These are phyloP conservation scores for Harpagifer antarcticus DNA, from an alignment of 2,797 vertebrate species.

Conservation along the genomic window DNA sequence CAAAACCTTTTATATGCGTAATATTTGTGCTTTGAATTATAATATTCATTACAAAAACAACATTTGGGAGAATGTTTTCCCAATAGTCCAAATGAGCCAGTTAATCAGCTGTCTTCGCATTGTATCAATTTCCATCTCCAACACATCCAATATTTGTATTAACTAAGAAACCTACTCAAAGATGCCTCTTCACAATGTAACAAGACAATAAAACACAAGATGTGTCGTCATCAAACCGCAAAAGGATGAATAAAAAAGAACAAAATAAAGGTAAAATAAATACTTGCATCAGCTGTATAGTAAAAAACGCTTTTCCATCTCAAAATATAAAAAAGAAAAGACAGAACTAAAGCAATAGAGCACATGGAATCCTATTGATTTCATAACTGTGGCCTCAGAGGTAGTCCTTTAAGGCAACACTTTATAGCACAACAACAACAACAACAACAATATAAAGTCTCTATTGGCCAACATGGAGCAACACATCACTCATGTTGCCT, in stretches of 20 bases:
- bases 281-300: background rate
- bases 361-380: background rate
- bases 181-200: background rate
- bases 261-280: background rate
- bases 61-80: no score
- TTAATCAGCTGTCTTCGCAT: no score
- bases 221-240: background rate
- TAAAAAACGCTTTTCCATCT: background rate
- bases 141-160: no score
- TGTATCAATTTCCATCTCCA: no score
- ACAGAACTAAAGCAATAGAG: conserved; percentile 7
- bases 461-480: background rate
- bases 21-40: no score
- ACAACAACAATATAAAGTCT: conserved; percentile 14
- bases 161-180: background rate
- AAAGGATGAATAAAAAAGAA: background rate
- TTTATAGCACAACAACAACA: background rate
- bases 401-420: conserved; percentile 13
- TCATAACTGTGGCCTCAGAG: background rate
- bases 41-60: no score
- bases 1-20: no score
- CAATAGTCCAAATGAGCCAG: no score
- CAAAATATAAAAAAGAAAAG: background rate
- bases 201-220: background rate
- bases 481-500: conserved; percentile 10